Evolutionary conservation across 2,888 invertebrate species (phyloP).

Genomic region (Gastracanthus pulcherrimus): DNA sequence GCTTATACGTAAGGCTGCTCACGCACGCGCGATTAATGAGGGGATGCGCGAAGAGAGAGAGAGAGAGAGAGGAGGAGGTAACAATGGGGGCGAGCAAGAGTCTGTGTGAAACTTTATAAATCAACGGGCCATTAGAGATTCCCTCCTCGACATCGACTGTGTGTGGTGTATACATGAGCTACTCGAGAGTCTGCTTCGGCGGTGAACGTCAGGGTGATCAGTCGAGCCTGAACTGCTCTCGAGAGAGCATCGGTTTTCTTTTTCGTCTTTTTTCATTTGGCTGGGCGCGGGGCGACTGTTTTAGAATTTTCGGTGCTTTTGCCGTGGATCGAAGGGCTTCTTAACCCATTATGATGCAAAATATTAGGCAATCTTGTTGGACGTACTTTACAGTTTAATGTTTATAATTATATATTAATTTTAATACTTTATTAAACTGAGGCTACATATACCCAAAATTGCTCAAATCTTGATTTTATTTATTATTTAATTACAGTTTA

Average conservation of each 20-base stretch:
- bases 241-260: slow-evolving; percentile 11
- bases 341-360: slow-evolving; percentile 26
- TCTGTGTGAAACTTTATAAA: slow-evolving; percentile 43
- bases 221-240: slow-evolving; percentile 56
- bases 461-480: too few species aligned
- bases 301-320: neutral
- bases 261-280: slow-evolving; percentile 11
- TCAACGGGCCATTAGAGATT: slow-evolving; percentile 48
- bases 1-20: slow-evolving; percentile 4
- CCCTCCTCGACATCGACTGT: slow-evolving; percentile 17
- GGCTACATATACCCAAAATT: too few species aligned
- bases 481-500: too few species aligned
- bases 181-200: slow-evolving; percentile 27
- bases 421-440: too few species aligned
- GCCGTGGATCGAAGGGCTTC: neutral
- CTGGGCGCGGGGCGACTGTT: neutral
- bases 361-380: neutral
- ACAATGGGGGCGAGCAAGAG: neutral
- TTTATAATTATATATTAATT: too few species aligned
- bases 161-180: neutral
- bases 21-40: slow-evolving; percentile 36
- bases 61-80: neutral
- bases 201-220: slow-evolving; percentile 55
- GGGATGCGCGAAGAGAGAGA: neutral
- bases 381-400: too few species aligned